These are phyloP conservation scores for Rhagoletis pomonella DNA, from an alignment of 1,140 invertebrate species.

Conservation along the genomic window DNA sequence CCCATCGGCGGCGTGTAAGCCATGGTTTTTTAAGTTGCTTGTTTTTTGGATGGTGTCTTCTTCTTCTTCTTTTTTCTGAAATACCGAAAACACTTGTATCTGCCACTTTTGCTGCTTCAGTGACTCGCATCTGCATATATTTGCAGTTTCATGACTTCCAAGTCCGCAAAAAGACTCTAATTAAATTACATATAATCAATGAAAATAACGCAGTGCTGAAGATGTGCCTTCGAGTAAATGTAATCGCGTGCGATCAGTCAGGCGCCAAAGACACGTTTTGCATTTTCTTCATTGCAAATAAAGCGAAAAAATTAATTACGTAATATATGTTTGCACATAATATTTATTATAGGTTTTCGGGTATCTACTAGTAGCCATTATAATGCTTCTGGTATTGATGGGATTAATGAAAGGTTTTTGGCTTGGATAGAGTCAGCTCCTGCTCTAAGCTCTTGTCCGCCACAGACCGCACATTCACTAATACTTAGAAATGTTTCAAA, in stretches of 20 bases:
- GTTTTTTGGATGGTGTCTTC: background rate
- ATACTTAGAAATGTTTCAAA: too few species aligned
- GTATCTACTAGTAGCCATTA: too few species aligned
- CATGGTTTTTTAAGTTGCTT: background rate
- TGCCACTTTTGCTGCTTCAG: background rate
- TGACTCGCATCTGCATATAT: constrained; percentile 30
- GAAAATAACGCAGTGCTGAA: background rate
- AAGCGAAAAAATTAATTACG: background rate
- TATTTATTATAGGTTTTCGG: too few species aligned
- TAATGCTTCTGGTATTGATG: too few species aligned
- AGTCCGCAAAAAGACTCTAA: background rate
- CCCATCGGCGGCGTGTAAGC: background rate
- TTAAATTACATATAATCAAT: constrained; percentile 31
- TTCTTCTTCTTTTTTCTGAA: background rate
- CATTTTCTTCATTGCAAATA: background rate
- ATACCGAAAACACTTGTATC: constrained; percentile 15
- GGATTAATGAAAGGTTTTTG: too few species aligned
- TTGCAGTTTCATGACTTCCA: background rate
- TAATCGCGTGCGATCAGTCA: constrained; percentile 16
- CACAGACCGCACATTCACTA: too few species aligned
- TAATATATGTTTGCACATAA: background rate
- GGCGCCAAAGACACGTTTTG: background rate
- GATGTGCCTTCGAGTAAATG: background rate
- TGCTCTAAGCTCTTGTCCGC: too few species aligned
- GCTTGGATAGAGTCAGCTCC: too few species aligned